Conservation (phyloP, 2,888 invertebrate genomes). For the Leucoma salicis region DNA sequence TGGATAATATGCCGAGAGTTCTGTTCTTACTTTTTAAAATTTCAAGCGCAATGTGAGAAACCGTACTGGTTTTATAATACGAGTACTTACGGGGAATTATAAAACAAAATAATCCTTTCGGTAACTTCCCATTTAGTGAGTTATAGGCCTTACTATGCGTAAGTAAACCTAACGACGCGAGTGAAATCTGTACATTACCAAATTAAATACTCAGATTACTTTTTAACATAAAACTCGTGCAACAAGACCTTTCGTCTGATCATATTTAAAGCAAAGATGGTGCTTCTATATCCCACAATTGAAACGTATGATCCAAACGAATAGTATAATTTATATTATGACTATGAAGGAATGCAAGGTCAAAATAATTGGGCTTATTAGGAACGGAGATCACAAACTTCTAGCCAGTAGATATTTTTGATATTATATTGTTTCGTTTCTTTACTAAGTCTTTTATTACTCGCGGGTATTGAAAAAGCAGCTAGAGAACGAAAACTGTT, state of each 20-base stretch:
- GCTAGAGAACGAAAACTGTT: no score
- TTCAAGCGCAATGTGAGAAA: no score
- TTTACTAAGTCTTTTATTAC: no score
- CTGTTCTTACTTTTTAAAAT: no score
- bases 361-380: conserved; percentile 40
- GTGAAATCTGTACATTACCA: conserved; percentile 8
- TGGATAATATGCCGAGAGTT: no score
- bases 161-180: no score
- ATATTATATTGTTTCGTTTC: background rate
- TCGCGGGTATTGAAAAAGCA: no score
- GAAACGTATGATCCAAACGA: conserved; percentile 16
- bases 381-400: background rate
- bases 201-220: conserved; percentile 11
- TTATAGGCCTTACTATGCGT: no score
- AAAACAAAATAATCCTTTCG: no score
- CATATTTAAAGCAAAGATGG: conserved; percentile 26
- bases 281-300: conserved; percentile 19
- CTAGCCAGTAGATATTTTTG: background rate
- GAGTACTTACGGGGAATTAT: no score
- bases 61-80: no score
- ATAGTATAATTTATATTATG: conserved; percentile 34
- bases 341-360: conserved; percentile 47
- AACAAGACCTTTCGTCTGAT: conserved; percentile 18
- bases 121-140: no score
- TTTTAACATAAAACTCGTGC: conserved; percentile 10